Evolutionary conservation across 2,888 invertebrate species (phyloP).

Genomic region (Plagiodera versicolora): DNA sequence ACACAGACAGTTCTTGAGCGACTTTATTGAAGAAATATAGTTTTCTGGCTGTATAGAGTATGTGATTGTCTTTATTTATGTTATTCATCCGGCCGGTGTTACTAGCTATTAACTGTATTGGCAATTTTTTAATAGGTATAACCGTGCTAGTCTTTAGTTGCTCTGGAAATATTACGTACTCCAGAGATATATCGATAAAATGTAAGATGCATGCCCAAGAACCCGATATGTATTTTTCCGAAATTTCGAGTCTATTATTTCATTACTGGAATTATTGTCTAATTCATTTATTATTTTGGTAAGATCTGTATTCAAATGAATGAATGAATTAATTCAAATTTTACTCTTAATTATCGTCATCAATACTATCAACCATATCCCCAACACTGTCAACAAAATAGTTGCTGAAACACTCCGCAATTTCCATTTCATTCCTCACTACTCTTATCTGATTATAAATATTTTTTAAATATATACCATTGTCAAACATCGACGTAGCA

Average conservation of each 20-base stretch:
- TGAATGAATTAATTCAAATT: background rate
- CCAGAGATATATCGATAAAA: background rate
- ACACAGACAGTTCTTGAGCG: too few species aligned
- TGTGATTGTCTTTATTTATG: too few species aligned
- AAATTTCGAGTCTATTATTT: constrained; percentile 1
- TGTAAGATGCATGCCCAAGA: background rate
- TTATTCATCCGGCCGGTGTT: too few species aligned
- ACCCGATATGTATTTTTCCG: background rate
- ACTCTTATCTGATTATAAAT: background rate
- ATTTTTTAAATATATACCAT: too few species aligned
- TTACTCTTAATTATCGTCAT: background rate
- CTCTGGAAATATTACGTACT: too few species aligned
- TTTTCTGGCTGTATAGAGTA: too few species aligned
- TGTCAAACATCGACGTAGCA: background rate
- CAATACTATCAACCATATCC: constrained; percentile 2
- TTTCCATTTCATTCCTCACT: constrained; percentile 1
- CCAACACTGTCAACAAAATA: background rate
- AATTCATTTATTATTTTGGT: too few species aligned
- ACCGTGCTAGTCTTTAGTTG: too few species aligned
- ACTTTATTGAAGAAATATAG: too few species aligned
- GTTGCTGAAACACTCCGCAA: background rate
- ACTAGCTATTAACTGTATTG: too few species aligned
- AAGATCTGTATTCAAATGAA: too few species aligned
- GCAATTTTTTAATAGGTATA: too few species aligned
- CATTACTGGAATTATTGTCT: background rate